Conservation (phyloP, 2,888 invertebrate species). For the Meandrusa payeni region DNA sequence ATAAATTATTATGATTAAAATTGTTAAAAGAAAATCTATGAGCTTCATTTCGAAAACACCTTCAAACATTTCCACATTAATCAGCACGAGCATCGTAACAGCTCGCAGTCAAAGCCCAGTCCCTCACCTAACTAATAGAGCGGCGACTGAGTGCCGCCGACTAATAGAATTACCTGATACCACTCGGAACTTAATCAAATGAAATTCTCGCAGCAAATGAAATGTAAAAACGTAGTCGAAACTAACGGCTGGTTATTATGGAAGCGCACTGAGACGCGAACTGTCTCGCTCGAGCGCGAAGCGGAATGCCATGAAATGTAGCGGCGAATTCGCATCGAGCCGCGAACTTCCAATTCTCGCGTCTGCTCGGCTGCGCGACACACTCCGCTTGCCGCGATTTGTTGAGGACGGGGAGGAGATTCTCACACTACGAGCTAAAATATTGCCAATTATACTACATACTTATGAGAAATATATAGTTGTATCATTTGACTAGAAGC, state of each 20-base stretch:
- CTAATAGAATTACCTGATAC: constrained; percentile 8
- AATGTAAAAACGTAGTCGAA: constrained; percentile 29
- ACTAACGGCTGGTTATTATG: constrained; percentile 12
- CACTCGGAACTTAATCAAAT: constrained; percentile 24
- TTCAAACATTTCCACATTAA: too few relatives aligned
- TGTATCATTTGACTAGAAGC: too few relatives aligned
- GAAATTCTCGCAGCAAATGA: constrained; percentile 26
- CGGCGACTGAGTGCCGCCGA: neutral
- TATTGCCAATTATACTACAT: too few relatives aligned
- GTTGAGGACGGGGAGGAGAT: too few relatives aligned
- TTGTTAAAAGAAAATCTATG: too few relatives aligned
- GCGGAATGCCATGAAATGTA: constrained; percentile 2
- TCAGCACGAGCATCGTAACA: too few relatives aligned
- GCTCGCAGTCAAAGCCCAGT: neutral
- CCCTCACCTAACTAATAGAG: constrained; percentile 1
- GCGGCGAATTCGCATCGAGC: constrained; percentile 1
- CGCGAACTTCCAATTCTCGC: neutral
- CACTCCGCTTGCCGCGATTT: too few relatives aligned
- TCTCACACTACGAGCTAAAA: too few relatives aligned
- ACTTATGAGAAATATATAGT: too few relatives aligned
- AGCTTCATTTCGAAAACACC: too few relatives aligned
- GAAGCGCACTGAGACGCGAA: constrained; percentile 4
- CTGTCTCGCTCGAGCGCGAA: constrained; percentile 7
- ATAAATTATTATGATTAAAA: too few relatives aligned
- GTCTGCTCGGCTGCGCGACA: too few relatives aligned